Percentiles rank a stretch among this genome's conserved stretches.
These are phyloP conservation scores for Hirtodrosophila alboralis DNA, from an alignment of 2,888 invertebrate genomes.

Conservation along the genomic window DNA sequence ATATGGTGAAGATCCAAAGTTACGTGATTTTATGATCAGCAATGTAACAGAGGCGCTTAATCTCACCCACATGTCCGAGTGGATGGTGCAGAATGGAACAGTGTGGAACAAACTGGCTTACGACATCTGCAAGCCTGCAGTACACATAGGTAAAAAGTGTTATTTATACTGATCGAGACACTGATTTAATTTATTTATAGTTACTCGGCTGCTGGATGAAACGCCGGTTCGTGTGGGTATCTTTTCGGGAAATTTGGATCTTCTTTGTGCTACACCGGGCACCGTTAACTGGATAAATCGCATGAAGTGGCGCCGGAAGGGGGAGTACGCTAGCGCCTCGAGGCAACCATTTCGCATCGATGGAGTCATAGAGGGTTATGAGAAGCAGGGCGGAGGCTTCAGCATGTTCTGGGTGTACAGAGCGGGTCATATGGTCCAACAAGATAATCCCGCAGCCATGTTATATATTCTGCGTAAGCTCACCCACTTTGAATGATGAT, in stretches of 20 bases:
- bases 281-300: conserved; percentile 90
- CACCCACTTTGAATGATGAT: conserved; percentile 66
- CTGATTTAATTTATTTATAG: conserved; percentile 82
- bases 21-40: conserved; percentile 88
- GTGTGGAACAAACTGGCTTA: conserved; percentile 87
- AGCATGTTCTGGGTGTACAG: conserved; percentile 83
- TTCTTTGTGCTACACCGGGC: conserved; percentile 93
- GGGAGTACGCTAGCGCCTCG: conserved; percentile 86
- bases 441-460: conserved; percentile 89
- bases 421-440: conserved; percentile 85
- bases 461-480: conserved; percentile 86
- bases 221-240: conserved; percentile 89
- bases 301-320: conserved; percentile 88
- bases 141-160: conserved; percentile 87
- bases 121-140: conserved; percentile 93
- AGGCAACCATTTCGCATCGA: conserved; percentile 87
- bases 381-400: conserved; percentile 86
- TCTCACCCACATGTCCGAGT: conserved; percentile 87
- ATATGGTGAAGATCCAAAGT: conserved; percentile 72
- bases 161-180: neutral
- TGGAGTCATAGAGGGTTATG: conserved; percentile 89
- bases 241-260: conserved; percentile 92
- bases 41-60: conserved; percentile 87
- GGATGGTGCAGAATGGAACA: conserved; percentile 86
- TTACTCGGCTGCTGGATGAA: conserved; percentile 88